These are phyloP conservation scores for Bemisia tabaci DNA, from an alignment of 1,140 invertebrate genomes.

Conservation along the genomic window DNA sequence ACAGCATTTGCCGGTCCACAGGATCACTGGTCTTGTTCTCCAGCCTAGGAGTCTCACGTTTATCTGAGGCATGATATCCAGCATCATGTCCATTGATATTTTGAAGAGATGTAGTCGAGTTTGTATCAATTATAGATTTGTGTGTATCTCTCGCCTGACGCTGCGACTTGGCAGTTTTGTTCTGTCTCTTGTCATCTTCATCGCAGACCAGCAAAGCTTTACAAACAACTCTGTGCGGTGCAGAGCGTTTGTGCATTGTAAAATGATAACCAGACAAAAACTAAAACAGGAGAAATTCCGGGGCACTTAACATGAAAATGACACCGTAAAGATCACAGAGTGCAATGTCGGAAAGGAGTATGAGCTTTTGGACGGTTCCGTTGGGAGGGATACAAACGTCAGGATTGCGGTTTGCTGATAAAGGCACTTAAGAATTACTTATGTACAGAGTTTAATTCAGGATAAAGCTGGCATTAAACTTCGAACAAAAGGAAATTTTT, in stretches of 20 bases:
- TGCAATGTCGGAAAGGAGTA: background rate
- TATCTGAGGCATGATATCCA: too few relatives aligned
- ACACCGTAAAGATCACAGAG: background rate
- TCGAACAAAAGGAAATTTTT: too few relatives aligned
- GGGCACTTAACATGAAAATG: background rate
- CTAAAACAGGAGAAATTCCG: background rate
- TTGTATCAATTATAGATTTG: background rate
- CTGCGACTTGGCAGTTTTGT: background rate
- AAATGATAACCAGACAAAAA: background rate
- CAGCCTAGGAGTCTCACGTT: too few relatives aligned
- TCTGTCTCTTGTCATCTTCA: background rate
- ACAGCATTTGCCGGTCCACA: background rate
- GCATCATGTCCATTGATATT: background rate
- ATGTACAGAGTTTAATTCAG: too few relatives aligned
- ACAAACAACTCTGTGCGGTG: background rate
- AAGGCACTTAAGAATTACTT: background rate
- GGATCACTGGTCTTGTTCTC: background rate
- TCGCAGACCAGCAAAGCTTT: background rate
- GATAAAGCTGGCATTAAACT: too few relatives aligned
- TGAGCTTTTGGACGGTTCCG: background rate
- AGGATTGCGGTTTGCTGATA: background rate
- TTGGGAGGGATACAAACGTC: background rate
- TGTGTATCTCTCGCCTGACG: background rate
- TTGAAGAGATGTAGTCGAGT: background rate
- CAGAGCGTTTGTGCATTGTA: background rate